Conservation (phyloP, 2,113 vertebrate genomes). For the Callospermophilus lateralis region DNA sequence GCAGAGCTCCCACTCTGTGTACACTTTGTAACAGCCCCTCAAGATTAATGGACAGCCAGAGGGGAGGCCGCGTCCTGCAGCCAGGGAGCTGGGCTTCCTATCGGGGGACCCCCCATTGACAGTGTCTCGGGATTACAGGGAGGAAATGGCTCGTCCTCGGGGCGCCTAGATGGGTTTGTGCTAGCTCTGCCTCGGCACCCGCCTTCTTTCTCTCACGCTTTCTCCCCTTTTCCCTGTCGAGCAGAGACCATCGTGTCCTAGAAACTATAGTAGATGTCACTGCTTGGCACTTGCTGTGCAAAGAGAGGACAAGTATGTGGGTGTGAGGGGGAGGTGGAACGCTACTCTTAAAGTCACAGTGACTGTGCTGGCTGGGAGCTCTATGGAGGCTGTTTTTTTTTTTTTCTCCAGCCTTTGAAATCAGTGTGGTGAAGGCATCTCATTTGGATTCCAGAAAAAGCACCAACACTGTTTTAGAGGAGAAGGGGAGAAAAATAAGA, state of each 20-base stretch:
- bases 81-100: conserved; percentile 81
- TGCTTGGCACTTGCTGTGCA: conserved; percentile 89
- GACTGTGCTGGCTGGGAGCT: neutral
- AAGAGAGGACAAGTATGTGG: conserved; percentile 88
- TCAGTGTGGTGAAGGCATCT: conserved; percentile 34
- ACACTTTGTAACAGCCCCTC: conserved; percentile 78
- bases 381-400: neutral
- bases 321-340: conserved; percentile 82
- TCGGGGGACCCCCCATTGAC: conserved; percentile 89
- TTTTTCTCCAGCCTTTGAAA: conserved; percentile 55
- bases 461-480: conserved; percentile 18
- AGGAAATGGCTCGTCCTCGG: conserved; percentile 91
- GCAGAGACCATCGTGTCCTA: conserved; percentile 87
- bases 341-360: conserved; percentile 86
- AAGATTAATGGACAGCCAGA: conserved; percentile 89
- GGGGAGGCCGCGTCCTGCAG: conserved; percentile 77
- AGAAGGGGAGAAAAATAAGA: neutral
- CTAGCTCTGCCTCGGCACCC: conserved; percentile 61
- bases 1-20: conserved; percentile 85
- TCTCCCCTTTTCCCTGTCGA: conserved; percentile 20
- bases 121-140: conserved; percentile 84
- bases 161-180: conserved; percentile 87
- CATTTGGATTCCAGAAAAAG: conserved; percentile 74
- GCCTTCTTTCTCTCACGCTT: conserved; percentile 43
- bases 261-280: conserved; percentile 91